Evolutionary conservation across 2,888 invertebrate genomes (phyloP), one percentile per base, ranked within the genome.

Genomic region (Andrena hattorfiana): DNA sequence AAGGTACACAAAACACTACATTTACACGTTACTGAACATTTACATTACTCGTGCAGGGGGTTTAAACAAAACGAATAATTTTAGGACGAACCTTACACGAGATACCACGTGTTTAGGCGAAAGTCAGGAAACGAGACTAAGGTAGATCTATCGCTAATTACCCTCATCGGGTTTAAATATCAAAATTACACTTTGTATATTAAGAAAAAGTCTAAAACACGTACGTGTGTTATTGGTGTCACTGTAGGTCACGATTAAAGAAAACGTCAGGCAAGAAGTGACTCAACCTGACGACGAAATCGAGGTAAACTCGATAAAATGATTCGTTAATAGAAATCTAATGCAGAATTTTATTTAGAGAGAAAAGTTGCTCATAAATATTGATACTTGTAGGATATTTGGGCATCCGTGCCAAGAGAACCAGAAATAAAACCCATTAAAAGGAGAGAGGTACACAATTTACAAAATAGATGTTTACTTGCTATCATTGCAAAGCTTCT

Each of bases 381-480:
- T 60, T 13, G 20, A 68, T 54, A 32, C 51, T 75, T 72, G 7
- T 75, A 86, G 86, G 85, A 86, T 63, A 84, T 85, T 59, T 86
- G 85, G 86, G 67, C 76, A 32, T 67, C 81, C n/a, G 66, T 26
- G 75, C 70, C 76, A 4, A 75, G 59, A 30, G 78, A 81, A 0
- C 70, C 67, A 0, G 86, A 81, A 67, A 78, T 74, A 30, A 83
- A 72, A 77, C 48, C 60, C 28, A 75, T 83, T 26, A 83, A 48
- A 74, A 74, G 48, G 26, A 62, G 32, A 20, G 75, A 85, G 80
- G 80, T 86, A 85, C n/a, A 72, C n/a, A 10, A 60, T 42, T 51
- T 42, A 32, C 16, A 59, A 74, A 49, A 16, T 4, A 56, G 10
- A 13, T 23, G 28, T 54, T 20, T 48, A 26, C 16, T 6, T n/a